Evolutionary conservation across 92 coral and sea anemone genomes (phyloP), one percentile per base, ranked within the genome.

Genomic region (Palythoa grandiflora): DNA sequence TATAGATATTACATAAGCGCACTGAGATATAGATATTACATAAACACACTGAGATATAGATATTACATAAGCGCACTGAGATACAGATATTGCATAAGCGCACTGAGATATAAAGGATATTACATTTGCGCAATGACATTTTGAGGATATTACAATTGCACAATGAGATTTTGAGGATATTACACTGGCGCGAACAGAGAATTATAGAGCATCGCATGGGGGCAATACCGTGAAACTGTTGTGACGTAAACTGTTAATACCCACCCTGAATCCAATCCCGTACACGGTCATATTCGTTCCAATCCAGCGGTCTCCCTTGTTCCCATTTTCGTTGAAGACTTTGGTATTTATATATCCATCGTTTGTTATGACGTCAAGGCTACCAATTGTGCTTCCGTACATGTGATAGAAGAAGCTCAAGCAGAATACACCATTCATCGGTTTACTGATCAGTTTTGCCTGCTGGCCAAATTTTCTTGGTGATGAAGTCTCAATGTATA

Each of bases 351-450:
- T 19, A 13, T 9, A 20, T 14, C 75, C 86, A 16, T 66, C 75
- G 57, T 17, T 37, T 14, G 50, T 39, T n/a, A 63, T 1, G 44
- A 81, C 86, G 14, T 21, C 19, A 21, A 81, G 59, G 6, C 47
- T 13, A 13, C 75, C 86, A 44, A 36, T 65, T 2, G 38, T 16
- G 12, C 17, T 6, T 19, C 86, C 86, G 40, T 13, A 11, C 86
- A 81, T 81, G 86, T 38, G 74, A n/a, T 81, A 81, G 60, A 19
- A 81, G 44, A 81, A 81, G 12, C 39, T 47, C 86, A 81, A 38
- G 61, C 86, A 81, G 8, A 21, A 81, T 44, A 48, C 75, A 11
- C 86, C 86, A 3, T 50, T 28, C 47, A 81, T 47, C 73, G 9
- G 0, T 11, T 28, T 8, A 52, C 86, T 66, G n/a, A 81, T 14